Evolutionary conservation across 1,140 invertebrate genomes (phyloP), one percentile per base, ranked within the genome.

Genomic region (Melitaea cinxia): DNA sequence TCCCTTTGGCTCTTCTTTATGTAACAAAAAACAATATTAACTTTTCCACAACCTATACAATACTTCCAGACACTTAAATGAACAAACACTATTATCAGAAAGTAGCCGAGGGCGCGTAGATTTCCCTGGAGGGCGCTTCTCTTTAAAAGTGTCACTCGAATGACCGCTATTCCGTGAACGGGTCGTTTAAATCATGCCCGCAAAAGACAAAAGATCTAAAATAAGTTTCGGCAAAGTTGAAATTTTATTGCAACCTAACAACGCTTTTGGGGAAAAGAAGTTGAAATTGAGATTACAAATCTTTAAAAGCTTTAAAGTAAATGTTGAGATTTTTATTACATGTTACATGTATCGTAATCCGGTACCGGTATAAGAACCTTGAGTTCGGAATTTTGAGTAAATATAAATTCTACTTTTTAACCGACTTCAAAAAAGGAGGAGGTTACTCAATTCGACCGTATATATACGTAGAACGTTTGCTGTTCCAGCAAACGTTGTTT

Each of bases 51-150:
- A 81, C 72, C 5, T 42, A 42, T 42, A 83, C 76, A 82, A 85
- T 80, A 75, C 78, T 69, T 63, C 53, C 72, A 72, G 70, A 82
- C 80, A 82, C 87, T 88, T 77, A 85, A 86, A 88, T 81, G 84
- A 86, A 77, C 79, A 89, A 88, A 89, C 85, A 89, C 84, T 87
- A 89, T 88, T 89, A 88, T 80, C 78, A 83, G 76, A 65, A 76
- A 59, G 68, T 64, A 65, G 76, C 75, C 61, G 75, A 78, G 83
- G 82, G 78, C 71, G 75, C 70, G 77, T 73, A 87, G 83, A 88
- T 89, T 89, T 89, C 87, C 87, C 87, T 35, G 35, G 85, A 79
- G 87, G 54, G 73, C 76, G 68, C 79, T 89, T 83, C 73, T 73
- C 80, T 73, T 83, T 84, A 82, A 86, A 89, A 89, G 80, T 85